Evolutionary conservation across 2,888 invertebrate species (phyloP), one percentile per base, ranked within the genome.

Genomic region (Gisinianus flammeolus): DNA sequence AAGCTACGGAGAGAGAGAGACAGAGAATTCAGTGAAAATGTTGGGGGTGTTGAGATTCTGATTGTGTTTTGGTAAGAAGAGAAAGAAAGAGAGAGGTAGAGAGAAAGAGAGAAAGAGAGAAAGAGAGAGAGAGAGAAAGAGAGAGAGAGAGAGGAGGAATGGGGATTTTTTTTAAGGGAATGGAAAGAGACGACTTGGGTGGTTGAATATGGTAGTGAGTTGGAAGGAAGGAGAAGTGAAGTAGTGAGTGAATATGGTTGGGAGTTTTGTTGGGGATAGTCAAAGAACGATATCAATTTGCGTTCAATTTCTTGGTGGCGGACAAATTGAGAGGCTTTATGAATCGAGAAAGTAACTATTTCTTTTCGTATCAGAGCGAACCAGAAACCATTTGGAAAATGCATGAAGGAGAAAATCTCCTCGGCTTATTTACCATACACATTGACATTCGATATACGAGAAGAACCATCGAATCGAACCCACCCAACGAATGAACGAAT

Each of bases 271-370:
- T 24, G 24, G 52, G 6, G 54, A 19, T 58, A 58, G 44, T 64
- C 44, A 64, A 58, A 74, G 74, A 62, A 62, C 74, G 79, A 81
- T 81, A 81, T 81, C 82, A 82, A 83, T 82, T 82, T 81, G 79
- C 67, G 70, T 81, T 79, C 83, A 83, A 83, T 83, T 83, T 83
- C 79, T 79, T 68, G 68, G 66, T 24, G 76, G 62, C 70, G 74
- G 78, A 79, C 79, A 78, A 81, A 81, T 81, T 79, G 79, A 79
- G 78, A 79, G 74, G 79, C 77, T 76, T 79, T 77, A 81, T 79
- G 79, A 72, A 62, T 67, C 74, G 74, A 76, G 78, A 78, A 78
- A 72, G 56, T 73, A 78, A 78, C 78, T 78, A 74, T 76, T 70
- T 76, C 69, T 70, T 78, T 71, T 76, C 72, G 75, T 78, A 76